These are phyloP conservation scores for Dipodomys spectabilis DNA, from an alignment of 2,113 vertebrate species.

Conservation along the genomic window DNA sequence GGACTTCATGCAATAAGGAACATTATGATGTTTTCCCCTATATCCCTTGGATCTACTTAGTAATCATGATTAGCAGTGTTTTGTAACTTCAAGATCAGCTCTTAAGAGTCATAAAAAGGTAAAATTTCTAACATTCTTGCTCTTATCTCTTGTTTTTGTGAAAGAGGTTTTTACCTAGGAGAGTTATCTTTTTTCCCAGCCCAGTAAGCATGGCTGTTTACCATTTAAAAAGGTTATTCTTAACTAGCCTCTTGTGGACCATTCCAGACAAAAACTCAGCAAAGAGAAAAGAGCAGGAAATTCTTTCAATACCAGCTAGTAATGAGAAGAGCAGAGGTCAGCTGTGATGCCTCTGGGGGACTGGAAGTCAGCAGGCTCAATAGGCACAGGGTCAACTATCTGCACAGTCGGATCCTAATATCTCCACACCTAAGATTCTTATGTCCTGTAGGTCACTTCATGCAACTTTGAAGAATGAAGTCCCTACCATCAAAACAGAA, in stretches of 20 bases:
- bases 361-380: conserved; percentile 24
- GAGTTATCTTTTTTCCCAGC: not conserved
- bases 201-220: not conserved
- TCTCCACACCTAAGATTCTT: not conserved
- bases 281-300: not conserved
- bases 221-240: not conserved
- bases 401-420: not conserved
- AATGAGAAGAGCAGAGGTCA: conserved; percentile 17
- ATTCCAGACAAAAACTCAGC: not conserved
- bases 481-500: conserved; percentile 38
- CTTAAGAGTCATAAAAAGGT: conserved; percentile 21
- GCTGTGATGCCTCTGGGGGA: not conserved
- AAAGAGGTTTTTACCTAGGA: not conserved
- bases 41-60: not conserved
- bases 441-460: not conserved
- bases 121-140: not conserved
- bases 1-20: not conserved
- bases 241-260: conserved; percentile 55
- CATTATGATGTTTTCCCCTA: not conserved
- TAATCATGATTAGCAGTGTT: conserved; percentile 23
- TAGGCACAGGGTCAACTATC: not conserved
- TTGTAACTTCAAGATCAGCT: not conserved
- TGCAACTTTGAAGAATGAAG: conserved; percentile 54
- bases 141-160: conserved; percentile 10
- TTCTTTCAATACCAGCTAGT: not conserved